phyloP scores from a whole-genome alignment of 2,888 invertebrate genomes.

The Bembecia ichneumoniformis region DNA sequence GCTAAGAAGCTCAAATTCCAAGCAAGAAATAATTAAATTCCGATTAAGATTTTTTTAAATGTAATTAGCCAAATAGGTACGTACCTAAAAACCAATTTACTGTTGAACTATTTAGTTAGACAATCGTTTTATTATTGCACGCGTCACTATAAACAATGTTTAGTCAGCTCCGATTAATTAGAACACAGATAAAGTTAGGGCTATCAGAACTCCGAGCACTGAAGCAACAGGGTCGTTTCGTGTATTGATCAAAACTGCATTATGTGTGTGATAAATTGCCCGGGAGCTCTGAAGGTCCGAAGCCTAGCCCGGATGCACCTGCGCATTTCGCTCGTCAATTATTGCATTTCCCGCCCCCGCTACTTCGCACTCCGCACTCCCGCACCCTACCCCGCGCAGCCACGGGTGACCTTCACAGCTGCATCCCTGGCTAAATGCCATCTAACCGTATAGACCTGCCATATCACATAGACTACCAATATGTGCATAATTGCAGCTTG shows the following conservation, averaged over 20 bases:
- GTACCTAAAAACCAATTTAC: no score
- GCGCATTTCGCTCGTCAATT: slow-evolving; percentile 45
- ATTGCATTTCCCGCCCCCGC: slow-evolving; percentile 27
- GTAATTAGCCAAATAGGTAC: no score
- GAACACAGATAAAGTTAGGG: background rate
- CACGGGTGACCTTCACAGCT: slow-evolving; percentile 43
- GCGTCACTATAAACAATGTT: slow-evolving; percentile 5
- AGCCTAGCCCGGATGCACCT: slow-evolving; percentile 32
- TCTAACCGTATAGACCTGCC: slow-evolving; percentile 20
- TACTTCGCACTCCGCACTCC: slow-evolving; percentile 12
- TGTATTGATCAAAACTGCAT: background rate
- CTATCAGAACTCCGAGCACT: background rate
- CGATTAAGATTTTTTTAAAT: no score
- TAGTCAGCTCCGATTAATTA: background rate
- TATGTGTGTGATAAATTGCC: background rate
- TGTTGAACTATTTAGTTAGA: background rate
- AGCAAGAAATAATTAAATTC: no score
- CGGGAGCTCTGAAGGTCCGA: background rate
- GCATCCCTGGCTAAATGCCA: slow-evolving; percentile 60
- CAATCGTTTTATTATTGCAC: background rate
- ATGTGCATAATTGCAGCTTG: no score
- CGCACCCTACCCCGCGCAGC: slow-evolving; percentile 11
- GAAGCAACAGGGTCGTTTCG: background rate
- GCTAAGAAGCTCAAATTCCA: no score
- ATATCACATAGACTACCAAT: slow-evolving; percentile 15